phyloP scores from a whole-genome alignment of 2,113 vertebrate species.

The Engystomops pustulosus region DNA sequence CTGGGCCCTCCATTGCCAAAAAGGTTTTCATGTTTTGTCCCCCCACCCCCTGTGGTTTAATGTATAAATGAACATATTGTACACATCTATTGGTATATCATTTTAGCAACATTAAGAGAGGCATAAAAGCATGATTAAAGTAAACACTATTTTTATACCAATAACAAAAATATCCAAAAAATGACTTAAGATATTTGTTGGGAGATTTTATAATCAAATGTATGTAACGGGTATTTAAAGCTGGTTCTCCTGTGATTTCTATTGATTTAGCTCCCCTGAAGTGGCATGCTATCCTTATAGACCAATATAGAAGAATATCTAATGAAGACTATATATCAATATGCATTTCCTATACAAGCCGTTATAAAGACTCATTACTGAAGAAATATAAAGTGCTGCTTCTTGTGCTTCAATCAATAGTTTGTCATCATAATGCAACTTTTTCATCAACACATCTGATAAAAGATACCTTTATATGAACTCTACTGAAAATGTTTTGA shows the following conservation, averaged over 20 bases:
- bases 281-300: conserved; percentile 59
- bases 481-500: not conserved
- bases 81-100: not conserved
- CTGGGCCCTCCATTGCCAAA: conserved; percentile 37
- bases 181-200: conserved; percentile 32
- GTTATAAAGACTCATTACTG: conserved; percentile 38
- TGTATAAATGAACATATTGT: conserved; percentile 25
- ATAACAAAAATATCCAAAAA: conserved; percentile 41
- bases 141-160: conserved; percentile 56
- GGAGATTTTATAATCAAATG: conserved; percentile 56
- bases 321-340: conserved; percentile 55
- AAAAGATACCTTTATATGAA: conserved; percentile 32
- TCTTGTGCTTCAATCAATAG: conserved; percentile 53
- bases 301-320: conserved; percentile 58
- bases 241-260: conserved; percentile 57
- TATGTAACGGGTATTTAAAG: conserved; percentile 59
- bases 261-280: conserved; percentile 55
- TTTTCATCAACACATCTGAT: conserved; percentile 20
- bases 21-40: not conserved
- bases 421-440: conserved; percentile 50
- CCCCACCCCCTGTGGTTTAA: not conserved
- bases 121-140: conserved; percentile 50
- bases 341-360: conserved; percentile 55
- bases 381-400: conserved; percentile 53
- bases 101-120: conserved; percentile 18